phyloP scores from a whole-genome alignment of 2,888 invertebrate genomes.

The Marasmarcha lunaedactyla region DNA sequence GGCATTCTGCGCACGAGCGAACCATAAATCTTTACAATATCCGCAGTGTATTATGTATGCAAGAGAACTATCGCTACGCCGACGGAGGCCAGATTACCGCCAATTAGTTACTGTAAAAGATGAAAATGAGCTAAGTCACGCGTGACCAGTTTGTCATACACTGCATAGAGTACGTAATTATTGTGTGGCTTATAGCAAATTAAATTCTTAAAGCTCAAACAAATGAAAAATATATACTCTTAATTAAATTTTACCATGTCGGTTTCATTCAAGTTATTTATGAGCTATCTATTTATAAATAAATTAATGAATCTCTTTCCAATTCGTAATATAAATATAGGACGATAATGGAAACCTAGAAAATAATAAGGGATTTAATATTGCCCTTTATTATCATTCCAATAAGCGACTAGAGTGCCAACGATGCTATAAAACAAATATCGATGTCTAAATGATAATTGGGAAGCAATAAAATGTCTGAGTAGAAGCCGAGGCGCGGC shows the following conservation, averaged over 20 bases:
- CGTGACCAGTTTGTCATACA: not conserved
- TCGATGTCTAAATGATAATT: slow-evolving; percentile 31
- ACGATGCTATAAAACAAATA: slow-evolving; percentile 19
- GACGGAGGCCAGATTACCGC: slow-evolving; percentile 24
- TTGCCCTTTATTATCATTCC: too few species aligned
- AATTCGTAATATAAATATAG: too few species aligned
- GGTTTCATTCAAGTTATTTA: too few species aligned
- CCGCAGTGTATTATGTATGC: slow-evolving; percentile 43
- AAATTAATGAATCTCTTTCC: too few species aligned
- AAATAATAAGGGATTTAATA: too few species aligned
- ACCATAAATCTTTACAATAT: slow-evolving; percentile 42
- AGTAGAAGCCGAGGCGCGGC: slow-evolving; percentile 39
- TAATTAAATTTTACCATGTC: too few species aligned
- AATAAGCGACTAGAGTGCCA: too few species aligned
- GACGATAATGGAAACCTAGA: too few species aligned
- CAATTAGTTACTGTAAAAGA: slow-evolving; percentile 34
- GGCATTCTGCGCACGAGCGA: slow-evolving; percentile 42
- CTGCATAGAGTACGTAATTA: not conserved
- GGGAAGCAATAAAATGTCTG: slow-evolving; percentile 18
- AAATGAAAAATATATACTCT: too few species aligned
- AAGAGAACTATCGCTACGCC: slow-evolving; percentile 25
- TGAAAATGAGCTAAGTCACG: slow-evolving; percentile 6
- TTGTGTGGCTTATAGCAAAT: not conserved
- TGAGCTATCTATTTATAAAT: too few species aligned
- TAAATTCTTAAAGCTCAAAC: not conserved